These are phyloP conservation scores for Rhea pennata DNA, from an alignment of 2,113 vertebrate genomes.

Conservation along the genomic window DNA sequence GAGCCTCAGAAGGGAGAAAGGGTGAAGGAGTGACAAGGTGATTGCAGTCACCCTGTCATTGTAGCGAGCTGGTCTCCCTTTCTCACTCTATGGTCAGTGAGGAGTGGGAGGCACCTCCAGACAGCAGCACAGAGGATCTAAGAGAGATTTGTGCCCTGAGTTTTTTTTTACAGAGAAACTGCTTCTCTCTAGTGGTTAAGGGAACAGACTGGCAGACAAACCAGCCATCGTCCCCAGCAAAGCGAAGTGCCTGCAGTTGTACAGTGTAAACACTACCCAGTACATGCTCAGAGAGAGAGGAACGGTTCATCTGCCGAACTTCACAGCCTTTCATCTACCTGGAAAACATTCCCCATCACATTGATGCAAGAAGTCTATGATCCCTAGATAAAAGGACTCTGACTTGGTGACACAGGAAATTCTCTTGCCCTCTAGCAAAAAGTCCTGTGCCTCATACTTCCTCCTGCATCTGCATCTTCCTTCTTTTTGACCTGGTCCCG, in stretches of 20 bases:
- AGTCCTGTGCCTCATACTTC: neutral
- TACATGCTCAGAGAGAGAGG: neutral
- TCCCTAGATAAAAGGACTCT: neutral
- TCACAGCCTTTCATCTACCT: neutral
- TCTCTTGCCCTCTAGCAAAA: neutral
- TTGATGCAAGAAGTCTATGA: neutral
- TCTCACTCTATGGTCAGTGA: accelerated
- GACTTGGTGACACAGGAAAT: neutral
- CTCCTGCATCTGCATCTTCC: neutral
- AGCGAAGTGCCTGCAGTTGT: accelerated
- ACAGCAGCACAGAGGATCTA: neutral
- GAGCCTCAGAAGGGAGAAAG: accelerated
- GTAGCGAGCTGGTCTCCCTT: neutral
- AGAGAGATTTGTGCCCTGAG: accelerated
- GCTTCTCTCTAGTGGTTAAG: neutral
- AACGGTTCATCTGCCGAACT: neutral
- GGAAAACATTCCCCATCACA: accelerated
- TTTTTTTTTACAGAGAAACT: neutral
- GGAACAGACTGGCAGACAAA: neutral
- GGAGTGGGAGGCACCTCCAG: neutral
- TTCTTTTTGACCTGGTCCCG: neutral
- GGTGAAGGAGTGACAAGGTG: neutral
- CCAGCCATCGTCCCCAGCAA: neutral
- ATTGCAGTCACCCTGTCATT: accelerated
- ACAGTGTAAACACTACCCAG: accelerated